Conservation (phyloP, 2,888 invertebrate species). For the Phragmatobia fuliginosa region DNA sequence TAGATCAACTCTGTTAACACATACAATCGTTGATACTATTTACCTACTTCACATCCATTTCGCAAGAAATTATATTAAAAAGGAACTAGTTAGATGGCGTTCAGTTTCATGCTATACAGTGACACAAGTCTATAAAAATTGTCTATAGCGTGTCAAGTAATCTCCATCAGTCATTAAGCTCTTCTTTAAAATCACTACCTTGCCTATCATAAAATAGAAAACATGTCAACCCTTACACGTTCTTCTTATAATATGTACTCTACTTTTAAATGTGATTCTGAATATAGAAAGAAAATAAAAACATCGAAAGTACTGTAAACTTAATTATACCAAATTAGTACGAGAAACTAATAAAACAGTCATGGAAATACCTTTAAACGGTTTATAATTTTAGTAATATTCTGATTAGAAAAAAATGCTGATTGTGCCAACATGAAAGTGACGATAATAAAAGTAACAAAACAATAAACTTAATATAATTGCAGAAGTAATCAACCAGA, state of each 20-base stretch:
- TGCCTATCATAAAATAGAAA: not conserved
- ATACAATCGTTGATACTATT: not conserved
- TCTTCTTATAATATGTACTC: not conserved
- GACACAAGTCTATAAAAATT: not conserved
- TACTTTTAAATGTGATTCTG: not conserved
- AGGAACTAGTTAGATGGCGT: conserved; percentile 24
- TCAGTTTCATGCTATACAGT: not conserved
- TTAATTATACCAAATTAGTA: not conserved
- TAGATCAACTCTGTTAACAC: conserved; percentile 16
- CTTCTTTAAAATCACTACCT: not conserved
- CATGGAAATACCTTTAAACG: not conserved
- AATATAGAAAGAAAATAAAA: not conserved
- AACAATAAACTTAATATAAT: not conserved
- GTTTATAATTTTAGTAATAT: not conserved
- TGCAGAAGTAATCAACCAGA: conserved; percentile 2
- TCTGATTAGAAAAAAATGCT: not conserved
- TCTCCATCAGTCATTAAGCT: not conserved
- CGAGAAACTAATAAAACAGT: not conserved
- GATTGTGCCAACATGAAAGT: not conserved
- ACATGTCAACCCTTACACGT: not conserved
- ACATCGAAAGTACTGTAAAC: not conserved
- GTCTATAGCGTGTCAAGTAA: not conserved
- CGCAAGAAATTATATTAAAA: not conserved
- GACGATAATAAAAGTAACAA: not conserved
- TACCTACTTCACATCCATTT: conserved; percentile 13